phyloP scores from a whole-genome alignment of 2,797 vertebrate species.

The Leptodactylus fallax region DNA sequence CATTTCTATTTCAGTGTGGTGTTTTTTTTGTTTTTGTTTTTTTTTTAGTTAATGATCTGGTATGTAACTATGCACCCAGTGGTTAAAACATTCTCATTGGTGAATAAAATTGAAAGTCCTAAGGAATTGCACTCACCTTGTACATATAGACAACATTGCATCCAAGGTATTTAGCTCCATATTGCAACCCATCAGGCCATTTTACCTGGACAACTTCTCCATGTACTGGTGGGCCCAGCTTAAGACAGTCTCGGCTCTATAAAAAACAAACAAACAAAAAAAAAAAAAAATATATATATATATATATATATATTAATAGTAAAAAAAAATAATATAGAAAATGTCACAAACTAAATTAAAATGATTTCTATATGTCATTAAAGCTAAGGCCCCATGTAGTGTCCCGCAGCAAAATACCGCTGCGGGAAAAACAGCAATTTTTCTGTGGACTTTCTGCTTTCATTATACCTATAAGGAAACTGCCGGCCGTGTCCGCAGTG shows the following conservation, averaged over 20 bases:
- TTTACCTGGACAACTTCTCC: conserved; percentile 94
- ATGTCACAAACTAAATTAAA: not conserved
- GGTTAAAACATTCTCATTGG: not conserved
- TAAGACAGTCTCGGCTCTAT: conserved; percentile 92
- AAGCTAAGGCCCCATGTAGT: too few relatives aligned
- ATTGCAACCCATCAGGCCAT: conserved; percentile 96
- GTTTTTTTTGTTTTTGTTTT: too few relatives aligned
- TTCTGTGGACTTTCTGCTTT: too few relatives aligned
- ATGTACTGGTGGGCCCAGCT: conserved; percentile 89
- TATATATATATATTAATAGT: too few relatives aligned
- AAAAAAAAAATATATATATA: too few relatives aligned
- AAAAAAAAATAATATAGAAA: not conserved
- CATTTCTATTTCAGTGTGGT: too few relatives aligned
- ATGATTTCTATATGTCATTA: not conserved
- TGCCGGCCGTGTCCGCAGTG: too few relatives aligned
- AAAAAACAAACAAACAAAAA: not conserved
- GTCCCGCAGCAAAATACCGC: too few relatives aligned
- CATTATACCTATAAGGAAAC: too few relatives aligned
- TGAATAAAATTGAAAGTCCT: not conserved
- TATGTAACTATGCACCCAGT: not conserved
- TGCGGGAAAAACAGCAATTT: too few relatives aligned
- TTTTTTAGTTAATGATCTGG: not conserved
- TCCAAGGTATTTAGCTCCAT: conserved; percentile 93
- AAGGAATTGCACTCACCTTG: conserved; percentile 80
- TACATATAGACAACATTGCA: conserved; percentile 91